These are phyloP conservation scores for Lepidocolaptes lacrymiger DNA, from an alignment of 2,797 vertebrate genomes.

Conservation along the genomic window DNA sequence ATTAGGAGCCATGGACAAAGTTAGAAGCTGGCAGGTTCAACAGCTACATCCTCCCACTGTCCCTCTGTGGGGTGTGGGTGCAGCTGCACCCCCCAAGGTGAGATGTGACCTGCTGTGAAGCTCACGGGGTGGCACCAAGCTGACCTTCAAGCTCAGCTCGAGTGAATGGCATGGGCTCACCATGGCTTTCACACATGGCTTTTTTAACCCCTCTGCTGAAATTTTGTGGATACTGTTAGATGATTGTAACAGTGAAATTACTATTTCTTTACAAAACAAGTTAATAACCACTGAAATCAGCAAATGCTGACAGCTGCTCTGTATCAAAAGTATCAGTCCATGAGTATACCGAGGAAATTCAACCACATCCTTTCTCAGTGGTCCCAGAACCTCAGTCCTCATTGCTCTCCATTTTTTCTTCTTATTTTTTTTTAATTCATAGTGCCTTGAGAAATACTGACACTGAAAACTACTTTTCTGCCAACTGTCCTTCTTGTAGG, in stretches of 20 bases:
- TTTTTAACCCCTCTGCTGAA: background rate
- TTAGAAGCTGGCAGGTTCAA: background rate
- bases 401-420: fast-evolving
- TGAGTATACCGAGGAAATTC: background rate
- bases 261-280: background rate
- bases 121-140: background rate
- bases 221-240: background rate
- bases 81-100: fast-evolving
- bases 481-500: background rate
- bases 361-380: background rate
- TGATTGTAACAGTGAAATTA: background rate
- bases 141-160: background rate
- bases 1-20: background rate
- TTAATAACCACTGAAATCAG: background rate
- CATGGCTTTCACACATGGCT: background rate
- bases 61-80: background rate
- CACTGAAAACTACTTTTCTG: background rate
- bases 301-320: background rate
- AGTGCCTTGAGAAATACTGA: background rate
- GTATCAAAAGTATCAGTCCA: background rate
- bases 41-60: background rate
- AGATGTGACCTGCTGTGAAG: background rate
- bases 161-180: background rate
- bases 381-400: background rate
- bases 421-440: background rate